Evolutionary conservation across 2,888 invertebrate genomes (phyloP), one percentile per base, ranked within the genome.

Genomic region (Dorcus parallelipipedus): DNA sequence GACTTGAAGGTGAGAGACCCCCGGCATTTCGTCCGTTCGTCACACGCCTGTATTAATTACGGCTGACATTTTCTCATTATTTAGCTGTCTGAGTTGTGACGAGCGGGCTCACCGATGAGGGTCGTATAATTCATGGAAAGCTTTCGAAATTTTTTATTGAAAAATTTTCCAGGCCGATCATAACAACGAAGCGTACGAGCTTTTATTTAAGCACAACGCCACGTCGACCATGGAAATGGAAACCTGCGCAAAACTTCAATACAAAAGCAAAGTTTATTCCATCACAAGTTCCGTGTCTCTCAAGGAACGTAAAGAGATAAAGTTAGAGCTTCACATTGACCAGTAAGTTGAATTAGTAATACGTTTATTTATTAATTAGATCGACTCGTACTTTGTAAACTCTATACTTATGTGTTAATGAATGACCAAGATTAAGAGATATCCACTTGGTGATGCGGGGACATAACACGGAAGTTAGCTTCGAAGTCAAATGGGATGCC

Each of bases 401-500:
- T 54, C 9, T 17, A 38, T 45, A 38, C 53, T 60, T 40, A 56
- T 57, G 14, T 48, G 54, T 56, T 49, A 54, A 60, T 58, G 51
- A 59, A 51, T 60, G 26, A 66, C 66, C 10, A 72, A 90, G 90
- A 70, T 78, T 88, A 62, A 84, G 92, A 38, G 92, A 93, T 74
- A 82, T 93, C 38, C 87, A 89, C 71, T 74, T 93, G 3, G 83
- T 84, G 0, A 79, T 87, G 61, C 86, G 85, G 60, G 83, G 86
- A 2, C 81, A 86, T 62, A 82, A 85, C 42, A 82, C 84, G 6
- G 79, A 82, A 0, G 76, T 78, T 9, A 87, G 86, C 3, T 78
- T 90, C 1, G 88, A 90, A 56, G 74, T 93, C 14, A 90, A 91
- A 74, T 93, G 93, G 93, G 92, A 93, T 71, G 91, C 91, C 0